Percentiles rank a stretch among this genome's conserved stretches.
Evolutionary conservation across 2,113 vertebrate genomes (phyloP).

Genomic region (Fukomys damarensis): DNA sequence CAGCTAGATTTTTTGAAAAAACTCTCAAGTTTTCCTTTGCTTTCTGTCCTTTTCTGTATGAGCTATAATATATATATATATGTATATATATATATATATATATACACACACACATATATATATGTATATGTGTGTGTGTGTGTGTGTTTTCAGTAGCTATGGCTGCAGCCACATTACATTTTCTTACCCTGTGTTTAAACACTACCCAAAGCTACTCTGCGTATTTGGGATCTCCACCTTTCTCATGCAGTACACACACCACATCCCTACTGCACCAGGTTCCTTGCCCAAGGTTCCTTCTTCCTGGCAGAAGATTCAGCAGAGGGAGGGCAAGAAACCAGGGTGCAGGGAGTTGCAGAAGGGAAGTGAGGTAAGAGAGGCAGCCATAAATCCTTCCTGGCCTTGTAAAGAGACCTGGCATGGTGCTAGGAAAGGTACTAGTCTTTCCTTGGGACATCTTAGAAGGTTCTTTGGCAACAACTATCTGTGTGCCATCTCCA

Average conservation of each 20-base stretch:
- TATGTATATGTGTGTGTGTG: too few relatives aligned
- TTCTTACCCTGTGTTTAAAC: background rate
- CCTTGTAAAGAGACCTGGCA: background rate
- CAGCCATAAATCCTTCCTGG: background rate
- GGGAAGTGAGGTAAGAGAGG: background rate
- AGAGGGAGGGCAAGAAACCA: background rate
- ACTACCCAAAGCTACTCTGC: background rate
- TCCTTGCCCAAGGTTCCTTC: background rate
- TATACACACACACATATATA: too few relatives aligned
- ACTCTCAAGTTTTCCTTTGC: background rate
- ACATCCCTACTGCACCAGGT: background rate
- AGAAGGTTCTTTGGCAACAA: background rate
- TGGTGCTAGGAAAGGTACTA: background rate
- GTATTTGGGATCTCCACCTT: background rate
- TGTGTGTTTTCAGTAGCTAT: background rate
- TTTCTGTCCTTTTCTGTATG: background rate
- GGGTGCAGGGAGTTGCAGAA: background rate
- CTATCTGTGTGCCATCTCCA: background rate
- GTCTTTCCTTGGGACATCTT: background rate
- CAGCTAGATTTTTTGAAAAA: background rate
- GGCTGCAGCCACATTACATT: background rate
- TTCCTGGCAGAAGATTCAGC: background rate
- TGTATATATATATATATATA: too few relatives aligned
- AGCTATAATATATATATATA: too few relatives aligned
- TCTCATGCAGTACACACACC: background rate